Conservation (phyloP, 2,888 invertebrate species). For the Chironomus tentans region DNA sequence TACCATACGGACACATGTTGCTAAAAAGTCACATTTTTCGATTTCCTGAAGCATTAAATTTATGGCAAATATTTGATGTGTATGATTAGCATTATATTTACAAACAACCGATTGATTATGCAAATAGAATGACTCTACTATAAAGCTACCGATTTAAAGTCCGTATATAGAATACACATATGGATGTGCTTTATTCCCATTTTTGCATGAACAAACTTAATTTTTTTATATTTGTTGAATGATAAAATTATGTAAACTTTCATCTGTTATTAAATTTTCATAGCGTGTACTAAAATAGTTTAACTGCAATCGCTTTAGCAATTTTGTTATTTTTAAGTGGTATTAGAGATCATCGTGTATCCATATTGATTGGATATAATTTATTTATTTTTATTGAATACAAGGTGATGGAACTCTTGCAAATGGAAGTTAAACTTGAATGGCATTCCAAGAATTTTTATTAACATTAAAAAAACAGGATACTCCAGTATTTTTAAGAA, state of each 20-base stretch:
- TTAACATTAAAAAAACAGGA: too few species aligned
- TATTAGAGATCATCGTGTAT: too few species aligned
- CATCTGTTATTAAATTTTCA: not conserved
- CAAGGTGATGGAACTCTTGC: too few species aligned
- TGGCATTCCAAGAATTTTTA: too few species aligned
- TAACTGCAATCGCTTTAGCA: too few species aligned
- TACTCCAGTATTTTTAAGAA: too few species aligned
- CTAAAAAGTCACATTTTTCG: not conserved
- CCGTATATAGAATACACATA: too few species aligned
- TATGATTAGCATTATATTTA: not conserved
- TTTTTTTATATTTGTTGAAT: not conserved
- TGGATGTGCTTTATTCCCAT: not conserved
- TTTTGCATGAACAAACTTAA: not conserved
- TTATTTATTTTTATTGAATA: too few species aligned
- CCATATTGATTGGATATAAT: too few species aligned
- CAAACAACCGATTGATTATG: not conserved
- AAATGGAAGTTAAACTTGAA: too few species aligned
- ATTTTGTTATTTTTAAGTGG: too few species aligned
- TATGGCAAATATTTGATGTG: not conserved
- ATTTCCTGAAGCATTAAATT: not conserved
- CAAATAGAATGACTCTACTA: not conserved
- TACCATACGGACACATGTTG: not conserved
- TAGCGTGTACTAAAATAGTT: not conserved
- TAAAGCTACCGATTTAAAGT: not conserved
- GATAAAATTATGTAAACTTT: not conserved